Evolutionary conservation across 2,888 invertebrate genomes (phyloP).

Genomic region (Temnothorax rugatulus): DNA sequence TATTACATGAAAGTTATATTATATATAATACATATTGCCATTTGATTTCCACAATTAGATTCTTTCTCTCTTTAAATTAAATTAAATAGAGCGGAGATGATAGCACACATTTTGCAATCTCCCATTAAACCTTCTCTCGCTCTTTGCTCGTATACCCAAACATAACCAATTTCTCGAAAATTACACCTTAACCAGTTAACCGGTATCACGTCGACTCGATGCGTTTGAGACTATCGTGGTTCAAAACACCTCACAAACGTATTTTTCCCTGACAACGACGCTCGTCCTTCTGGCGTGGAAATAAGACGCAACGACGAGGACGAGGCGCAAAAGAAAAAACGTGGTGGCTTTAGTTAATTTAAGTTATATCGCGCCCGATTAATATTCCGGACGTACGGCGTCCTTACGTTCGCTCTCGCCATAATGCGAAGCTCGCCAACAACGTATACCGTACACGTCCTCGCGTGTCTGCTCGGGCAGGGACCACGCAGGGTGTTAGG

Average conservation of each 20-base stretch:
- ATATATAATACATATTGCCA: background rate
- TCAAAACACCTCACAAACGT: background rate
- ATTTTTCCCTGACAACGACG: slow-evolving; percentile 23
- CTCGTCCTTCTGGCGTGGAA: slow-evolving; percentile 26
- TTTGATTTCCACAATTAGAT: background rate
- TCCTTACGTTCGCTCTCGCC: slow-evolving; percentile 47
- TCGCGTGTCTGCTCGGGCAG: slow-evolving; percentile 68
- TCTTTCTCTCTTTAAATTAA: background rate
- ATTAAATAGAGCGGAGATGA: background rate
- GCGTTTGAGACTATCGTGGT: background rate
- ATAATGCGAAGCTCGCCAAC: slow-evolving; percentile 65
- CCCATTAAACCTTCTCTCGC: background rate
- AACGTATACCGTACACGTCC: slow-evolving; percentile 70
- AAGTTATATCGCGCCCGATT: slow-evolving; percentile 68
- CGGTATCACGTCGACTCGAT: background rate
- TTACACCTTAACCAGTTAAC: slow-evolving; percentile 25
- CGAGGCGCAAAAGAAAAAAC: background rate
- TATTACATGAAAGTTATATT: background rate
- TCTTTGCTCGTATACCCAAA: background rate
- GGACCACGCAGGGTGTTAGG: slow-evolving; percentile 66
- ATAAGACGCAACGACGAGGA: slow-evolving; percentile 42
- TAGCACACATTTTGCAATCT: background rate
- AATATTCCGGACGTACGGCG: slow-evolving; percentile 69
- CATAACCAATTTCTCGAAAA: slow-evolving; percentile 25
- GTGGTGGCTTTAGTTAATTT: slow-evolving; percentile 64